Evolutionary conservation across 2,113 vertebrate species (phyloP).

Genomic region (Daubentonia madagascariensis): DNA sequence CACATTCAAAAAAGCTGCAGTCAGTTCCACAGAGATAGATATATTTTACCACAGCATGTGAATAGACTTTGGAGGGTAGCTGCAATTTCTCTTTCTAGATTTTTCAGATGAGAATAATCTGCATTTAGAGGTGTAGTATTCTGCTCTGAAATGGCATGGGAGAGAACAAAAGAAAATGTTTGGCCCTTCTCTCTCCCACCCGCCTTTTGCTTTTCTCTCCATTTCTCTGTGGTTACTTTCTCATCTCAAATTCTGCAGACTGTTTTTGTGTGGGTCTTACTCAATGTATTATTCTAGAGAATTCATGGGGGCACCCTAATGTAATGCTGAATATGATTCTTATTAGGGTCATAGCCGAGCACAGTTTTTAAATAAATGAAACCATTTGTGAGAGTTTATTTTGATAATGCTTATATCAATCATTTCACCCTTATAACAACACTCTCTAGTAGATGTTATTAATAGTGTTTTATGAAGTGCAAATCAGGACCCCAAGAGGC

Average conservation of each 20-base stretch:
- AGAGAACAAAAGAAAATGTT: background rate
- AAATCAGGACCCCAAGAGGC: background rate
- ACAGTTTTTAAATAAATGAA: slow-evolving; percentile 25
- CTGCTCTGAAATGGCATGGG: background rate
- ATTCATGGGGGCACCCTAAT: background rate
- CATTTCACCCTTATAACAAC: background rate
- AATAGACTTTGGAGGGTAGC: background rate
- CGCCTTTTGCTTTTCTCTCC: background rate
- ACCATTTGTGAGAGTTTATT: background rate
- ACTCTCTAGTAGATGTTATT: background rate
- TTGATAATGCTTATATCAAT: background rate
- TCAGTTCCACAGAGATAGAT: background rate
- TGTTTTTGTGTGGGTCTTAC: background rate
- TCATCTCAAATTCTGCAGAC: background rate
- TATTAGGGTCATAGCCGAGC: background rate
- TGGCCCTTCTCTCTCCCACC: background rate
- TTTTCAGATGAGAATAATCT: background rate
- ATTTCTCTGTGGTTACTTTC: background rate
- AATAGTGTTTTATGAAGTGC: background rate
- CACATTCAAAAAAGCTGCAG: background rate
- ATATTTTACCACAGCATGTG: background rate
- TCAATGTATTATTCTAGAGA: background rate
- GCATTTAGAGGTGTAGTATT: background rate
- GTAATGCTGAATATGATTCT: background rate
- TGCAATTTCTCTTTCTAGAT: background rate